Evolutionary conservation across 2,797 vertebrate genomes (phyloP).

Genomic region (Enteromius thamalakanensis): DNA sequence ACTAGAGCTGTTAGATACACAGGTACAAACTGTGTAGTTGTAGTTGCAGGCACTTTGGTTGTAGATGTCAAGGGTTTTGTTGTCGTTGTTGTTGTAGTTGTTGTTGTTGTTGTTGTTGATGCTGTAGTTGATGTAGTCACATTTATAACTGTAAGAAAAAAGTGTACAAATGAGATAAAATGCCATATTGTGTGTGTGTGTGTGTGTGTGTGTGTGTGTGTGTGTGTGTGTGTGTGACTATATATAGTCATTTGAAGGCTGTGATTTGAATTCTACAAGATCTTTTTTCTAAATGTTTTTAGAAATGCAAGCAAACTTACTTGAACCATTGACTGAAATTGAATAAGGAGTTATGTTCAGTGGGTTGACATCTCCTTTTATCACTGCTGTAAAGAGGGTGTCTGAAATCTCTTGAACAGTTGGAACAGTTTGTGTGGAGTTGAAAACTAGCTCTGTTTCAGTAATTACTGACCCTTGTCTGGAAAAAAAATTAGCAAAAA

Average conservation of each 20-base stretch:
- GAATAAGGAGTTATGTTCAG: not conserved
- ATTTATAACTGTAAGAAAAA: not conserved
- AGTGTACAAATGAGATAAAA: not conserved
- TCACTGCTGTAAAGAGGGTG: not conserved
- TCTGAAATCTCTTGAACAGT: not conserved
- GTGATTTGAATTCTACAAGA: no score
- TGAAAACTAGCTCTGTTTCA: not conserved
- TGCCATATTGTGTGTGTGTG: no score
- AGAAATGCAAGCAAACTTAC: not conserved
- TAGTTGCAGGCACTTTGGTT: not conserved
- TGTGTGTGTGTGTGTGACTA: no score
- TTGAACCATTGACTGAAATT: slow-evolving; percentile 34
- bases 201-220: no score
- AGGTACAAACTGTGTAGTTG: fast-evolving
- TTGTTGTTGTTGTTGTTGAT: not conserved
- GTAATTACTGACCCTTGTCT: not conserved
- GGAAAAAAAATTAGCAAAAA: not conserved
- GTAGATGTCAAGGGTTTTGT: not conserved
- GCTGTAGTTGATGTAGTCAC: not conserved
- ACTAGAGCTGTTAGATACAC: not conserved
- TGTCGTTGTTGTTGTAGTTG: not conserved
- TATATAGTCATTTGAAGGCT: no score
- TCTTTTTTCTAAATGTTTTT: not conserved
- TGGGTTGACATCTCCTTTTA: fast-evolving
- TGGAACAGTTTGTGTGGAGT: not conserved